Evolutionary conservation across 2,113 vertebrate species (phyloP), one percentile per base, ranked within the genome.

Genomic region (Cyprinodon variegatus): DNA sequence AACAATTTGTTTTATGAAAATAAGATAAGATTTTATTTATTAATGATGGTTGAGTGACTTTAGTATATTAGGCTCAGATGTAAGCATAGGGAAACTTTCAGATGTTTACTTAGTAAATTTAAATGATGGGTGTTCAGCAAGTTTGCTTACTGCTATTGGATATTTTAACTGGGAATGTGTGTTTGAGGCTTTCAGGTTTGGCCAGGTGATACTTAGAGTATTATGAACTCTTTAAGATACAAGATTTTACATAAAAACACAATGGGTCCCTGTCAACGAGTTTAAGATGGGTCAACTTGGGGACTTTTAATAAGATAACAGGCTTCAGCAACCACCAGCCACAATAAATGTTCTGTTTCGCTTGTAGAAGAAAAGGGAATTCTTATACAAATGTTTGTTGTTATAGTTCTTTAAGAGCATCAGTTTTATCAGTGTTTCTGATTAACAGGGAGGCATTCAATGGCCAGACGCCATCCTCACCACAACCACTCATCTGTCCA

Each of bases 401-500:
- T 40, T 15, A 46, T 12, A 57, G 62, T 20, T 2, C 45, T 50
- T 71, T 61, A 29, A 29, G 29, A 29, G 29, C 29, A 29, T 29
- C 29, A 29, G 29, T 29, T 9, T 41, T 41, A 41, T 41, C 41
- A 41, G 41, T 76, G 11, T 78, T 48, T 88, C 63, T 82, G 43
- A 65, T 70, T 78, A 37, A 77, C 86, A 93, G 92, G 92, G 86
- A 89, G 82, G 53, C 90, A 90, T 84, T 87, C 84, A 11, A 65
- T 89, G 64, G 15, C 61, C 70, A 80, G 73, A 69, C 90, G 70
- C 53, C 90, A 92, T 67, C 91, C 88, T 76, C 92, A 93, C 76
- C 84, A 63, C 78, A 91, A 93, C 83, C 86, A 89, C 37, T 92
- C 92, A 50, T 84, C 87, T 61, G 61, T 84, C 71, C 76, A 39